phyloP scores from a whole-genome alignment of 2,113 vertebrate genomes.

The Struthidea cinerea region DNA sequence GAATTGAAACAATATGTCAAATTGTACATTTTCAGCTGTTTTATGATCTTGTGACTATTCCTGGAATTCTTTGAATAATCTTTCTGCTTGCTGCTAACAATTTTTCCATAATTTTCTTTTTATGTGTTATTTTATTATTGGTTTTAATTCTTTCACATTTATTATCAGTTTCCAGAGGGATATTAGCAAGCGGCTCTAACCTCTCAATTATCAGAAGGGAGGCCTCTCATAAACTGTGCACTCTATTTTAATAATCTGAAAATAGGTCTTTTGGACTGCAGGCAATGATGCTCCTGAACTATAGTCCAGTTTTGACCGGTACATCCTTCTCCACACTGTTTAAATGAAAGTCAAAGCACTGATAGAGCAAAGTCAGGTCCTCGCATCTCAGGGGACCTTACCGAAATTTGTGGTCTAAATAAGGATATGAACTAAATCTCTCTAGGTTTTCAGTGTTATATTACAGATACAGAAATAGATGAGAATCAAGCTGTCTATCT shows the following conservation, averaged over 20 bases:
- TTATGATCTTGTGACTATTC: not conserved
- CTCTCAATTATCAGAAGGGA: not conserved
- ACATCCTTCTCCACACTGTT: not conserved
- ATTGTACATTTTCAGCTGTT: not conserved
- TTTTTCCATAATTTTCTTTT: not conserved
- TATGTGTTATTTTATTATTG: not conserved
- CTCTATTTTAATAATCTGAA: not conserved
- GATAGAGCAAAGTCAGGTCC: not conserved
- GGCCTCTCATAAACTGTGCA: not conserved
- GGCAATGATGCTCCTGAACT: not conserved
- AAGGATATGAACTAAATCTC: not conserved
- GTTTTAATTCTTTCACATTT: not conserved
- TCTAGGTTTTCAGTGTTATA: not conserved
- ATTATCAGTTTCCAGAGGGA: not conserved
- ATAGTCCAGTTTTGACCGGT: not conserved
- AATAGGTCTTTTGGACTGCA: not conserved
- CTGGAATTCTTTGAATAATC: not conserved
- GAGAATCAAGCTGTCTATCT: not conserved
- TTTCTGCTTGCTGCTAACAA: not conserved
- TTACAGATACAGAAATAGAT: not conserved
- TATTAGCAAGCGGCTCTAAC: not conserved
- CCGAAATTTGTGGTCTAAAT: not conserved
- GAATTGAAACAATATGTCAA: not conserved
- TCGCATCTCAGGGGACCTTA: not conserved
- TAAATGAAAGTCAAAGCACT: not conserved